A percentile compares a stretch with the other conserved stretches of the same genome.
Evolutionary conservation across 2,888 invertebrate genomes (phyloP).

Genomic region (Nudaria mundana): DNA sequence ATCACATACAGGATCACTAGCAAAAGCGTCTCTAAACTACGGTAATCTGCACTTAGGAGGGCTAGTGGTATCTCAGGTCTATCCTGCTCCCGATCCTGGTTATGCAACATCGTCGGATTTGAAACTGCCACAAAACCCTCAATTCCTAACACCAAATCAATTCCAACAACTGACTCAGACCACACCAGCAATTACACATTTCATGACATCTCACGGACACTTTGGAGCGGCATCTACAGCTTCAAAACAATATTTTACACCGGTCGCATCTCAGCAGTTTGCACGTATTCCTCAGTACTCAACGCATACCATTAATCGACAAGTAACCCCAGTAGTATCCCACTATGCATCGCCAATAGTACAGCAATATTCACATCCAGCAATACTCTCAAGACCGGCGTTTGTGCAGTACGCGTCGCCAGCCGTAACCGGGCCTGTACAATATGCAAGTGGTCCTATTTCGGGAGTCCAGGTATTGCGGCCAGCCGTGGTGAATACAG

Average conservation of each 20-base stretch:
- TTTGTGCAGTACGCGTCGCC: conserved; percentile 49
- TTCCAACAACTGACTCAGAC: conserved; percentile 41
- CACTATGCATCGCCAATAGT: conserved; percentile 27
- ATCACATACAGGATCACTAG: conserved; percentile 51
- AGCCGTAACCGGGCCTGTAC: too few relatives aligned
- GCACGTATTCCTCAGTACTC: conserved; percentile 31
- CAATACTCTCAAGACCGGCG: too few relatives aligned
- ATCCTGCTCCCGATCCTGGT: conserved; percentile 56
- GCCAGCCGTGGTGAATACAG: conserved; percentile 16
- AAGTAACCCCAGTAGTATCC: conserved; percentile 27
- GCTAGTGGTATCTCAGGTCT: conserved; percentile 74
- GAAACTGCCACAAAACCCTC: conserved; percentile 43
- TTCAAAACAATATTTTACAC: conserved; percentile 39
- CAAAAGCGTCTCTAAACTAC: conserved; percentile 69
- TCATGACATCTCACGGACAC: conserved; percentile 31
- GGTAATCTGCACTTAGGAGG: conserved; percentile 53
- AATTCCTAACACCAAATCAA: conserved; percentile 39
- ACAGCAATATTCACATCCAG: conserved; percentile 38
- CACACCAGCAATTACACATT: conserved; percentile 32
- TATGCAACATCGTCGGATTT: conserved; percentile 64
- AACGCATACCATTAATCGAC: conserved; percentile 14
- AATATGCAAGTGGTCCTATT: conserved; percentile 27
- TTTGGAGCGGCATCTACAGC: conserved; percentile 29
- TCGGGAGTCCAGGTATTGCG: conserved; percentile 24
- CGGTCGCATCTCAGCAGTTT: conserved; percentile 19